A percentile compares a stretch with the other conserved stretches of the same genome.
Conservation (phyloP, 2,888 invertebrate genomes). For the Corythucha ciliata region DNA sequence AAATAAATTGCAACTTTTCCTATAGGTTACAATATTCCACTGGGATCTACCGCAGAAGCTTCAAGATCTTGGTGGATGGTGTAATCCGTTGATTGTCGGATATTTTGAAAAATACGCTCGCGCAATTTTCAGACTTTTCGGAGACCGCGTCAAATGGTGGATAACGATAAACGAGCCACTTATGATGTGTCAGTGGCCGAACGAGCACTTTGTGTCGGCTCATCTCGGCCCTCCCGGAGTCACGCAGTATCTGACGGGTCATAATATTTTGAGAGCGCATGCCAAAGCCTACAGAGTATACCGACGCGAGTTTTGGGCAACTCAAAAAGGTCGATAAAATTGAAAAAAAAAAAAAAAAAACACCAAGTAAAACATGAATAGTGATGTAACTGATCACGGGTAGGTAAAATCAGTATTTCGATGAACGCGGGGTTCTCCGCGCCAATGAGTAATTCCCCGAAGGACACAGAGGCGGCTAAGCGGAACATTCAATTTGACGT, state of each 20-base stretch:
- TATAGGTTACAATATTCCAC: slow-evolving; percentile 45
- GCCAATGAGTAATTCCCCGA: no score
- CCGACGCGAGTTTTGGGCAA: no score
- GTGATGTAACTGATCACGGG: no score
- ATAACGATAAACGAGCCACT: slow-evolving; percentile 59
- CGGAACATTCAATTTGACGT: no score
- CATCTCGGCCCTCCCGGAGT: slow-evolving; percentile 43
- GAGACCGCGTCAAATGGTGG: slow-evolving; percentile 49
- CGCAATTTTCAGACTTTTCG: slow-evolving; percentile 46
- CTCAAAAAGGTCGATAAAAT: no score
- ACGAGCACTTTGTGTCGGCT: slow-evolving; percentile 42
- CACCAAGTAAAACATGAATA: no score
- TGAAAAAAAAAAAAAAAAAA: no score
- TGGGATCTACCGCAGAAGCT: slow-evolving; percentile 53
- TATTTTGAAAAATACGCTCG: slow-evolving; percentile 55
- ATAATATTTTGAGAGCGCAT: slow-evolving; percentile 45
- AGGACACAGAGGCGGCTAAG: no score
- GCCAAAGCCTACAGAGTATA: slow-evolving; percentile 43
- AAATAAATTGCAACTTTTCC: no score
- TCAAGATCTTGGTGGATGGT: slow-evolving; percentile 54
- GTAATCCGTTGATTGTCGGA: slow-evolving; percentile 56
- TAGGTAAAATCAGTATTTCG: no score
- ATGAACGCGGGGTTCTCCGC: no score
- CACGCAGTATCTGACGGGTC: slow-evolving; percentile 40
- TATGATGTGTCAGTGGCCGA: slow-evolving; percentile 46